Evolutionary conservation across 2,113 vertebrate genomes (phyloP), one percentile per base, ranked within the genome.

Genomic region (Scopus umbretta): DNA sequence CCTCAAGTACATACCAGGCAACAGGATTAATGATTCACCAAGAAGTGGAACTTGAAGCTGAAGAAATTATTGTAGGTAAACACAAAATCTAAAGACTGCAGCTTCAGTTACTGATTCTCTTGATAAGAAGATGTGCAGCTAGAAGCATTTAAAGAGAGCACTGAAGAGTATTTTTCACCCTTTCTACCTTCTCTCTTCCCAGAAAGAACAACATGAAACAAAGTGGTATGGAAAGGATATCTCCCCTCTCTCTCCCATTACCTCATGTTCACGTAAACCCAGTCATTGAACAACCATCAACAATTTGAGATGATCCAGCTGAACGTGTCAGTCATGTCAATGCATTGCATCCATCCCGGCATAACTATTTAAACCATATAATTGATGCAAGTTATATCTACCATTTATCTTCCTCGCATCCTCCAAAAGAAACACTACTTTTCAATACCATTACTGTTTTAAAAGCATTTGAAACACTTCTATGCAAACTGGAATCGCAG

Each of bases 401-500:
- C 4, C 5, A 9, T 16, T 53, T n/a, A 52, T 32, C 45, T 45
- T 42, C 58, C 70, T 71, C 1, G 1, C 13, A 55, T 13, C 16
- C 26, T 75, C n/a, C 32, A 45, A 32, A 67, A 86, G 1, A 79
- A 93, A 58, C 18, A 13, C 52, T 67, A n/a, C n/a, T 74, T 89
- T 71, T 26, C 29, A 45, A 53, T 9, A 50, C 1, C 62, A 56
- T 30, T 36, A 47, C 26, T 71, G 26, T 30, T 81, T 59, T 34
- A 23, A 83, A 68, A 52, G 9, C 53, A 65, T 34, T 80, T 14
- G 11, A 55, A 81, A 56, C 8, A 59, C 42, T 67, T 62, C 8
- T 19, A 47, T 1, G 0, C 32, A 58, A 36, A 65, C 10, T 3
- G 75, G 36, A 86, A 80, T 1, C 62, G 30, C 11, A 17, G 0